Evolutionary conservation across 2,888 invertebrate species (phyloP).

Genomic region (Heliothis peltigera): DNA sequence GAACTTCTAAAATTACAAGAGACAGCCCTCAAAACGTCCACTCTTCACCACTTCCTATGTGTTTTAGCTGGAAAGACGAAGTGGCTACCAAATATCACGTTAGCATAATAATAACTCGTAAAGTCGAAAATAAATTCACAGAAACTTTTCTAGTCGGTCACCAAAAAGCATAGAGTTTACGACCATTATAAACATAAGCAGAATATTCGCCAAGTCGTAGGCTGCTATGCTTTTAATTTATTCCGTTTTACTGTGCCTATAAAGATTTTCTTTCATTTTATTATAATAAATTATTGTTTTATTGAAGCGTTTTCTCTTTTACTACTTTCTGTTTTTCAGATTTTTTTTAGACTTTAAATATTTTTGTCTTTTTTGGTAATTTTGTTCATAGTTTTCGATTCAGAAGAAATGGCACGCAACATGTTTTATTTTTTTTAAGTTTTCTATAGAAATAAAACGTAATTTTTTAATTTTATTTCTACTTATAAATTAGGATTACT

Average conservation of each 20-base stretch:
- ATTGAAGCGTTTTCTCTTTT: slow-evolving; percentile 41
- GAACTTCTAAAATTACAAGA: no score
- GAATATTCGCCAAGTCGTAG: slow-evolving; percentile 8
- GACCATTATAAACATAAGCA: slow-evolving; percentile 25
- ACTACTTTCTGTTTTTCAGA: slow-evolving; percentile 21
- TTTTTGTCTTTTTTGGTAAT: slow-evolving; percentile 33
- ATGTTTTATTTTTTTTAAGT: no score
- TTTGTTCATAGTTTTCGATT: slow-evolving; percentile 20
- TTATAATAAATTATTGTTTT: slow-evolving; percentile 42
- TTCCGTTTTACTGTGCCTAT: slow-evolving; percentile 35
- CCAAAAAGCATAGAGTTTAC: slow-evolving; percentile 34
- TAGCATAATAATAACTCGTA: not conserved
- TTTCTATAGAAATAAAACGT: no score
- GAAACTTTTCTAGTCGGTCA: slow-evolving; percentile 11
- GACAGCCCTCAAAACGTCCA: no score
- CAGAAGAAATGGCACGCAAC: not conserved
- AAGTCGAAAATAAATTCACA: slow-evolving; percentile 5
- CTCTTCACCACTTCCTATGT: no score
- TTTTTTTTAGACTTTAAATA: slow-evolving; percentile 30
- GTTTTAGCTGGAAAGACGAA: not conserved
- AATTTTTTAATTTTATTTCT: no score
- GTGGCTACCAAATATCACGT: slow-evolving; percentile 4
- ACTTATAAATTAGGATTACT: no score
- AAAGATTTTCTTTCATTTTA: slow-evolving; percentile 23
- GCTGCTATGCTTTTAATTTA: slow-evolving; percentile 44